phyloP scores from a whole-genome alignment of 2,888 invertebrate species.

The Hypena proboscidalis region DNA sequence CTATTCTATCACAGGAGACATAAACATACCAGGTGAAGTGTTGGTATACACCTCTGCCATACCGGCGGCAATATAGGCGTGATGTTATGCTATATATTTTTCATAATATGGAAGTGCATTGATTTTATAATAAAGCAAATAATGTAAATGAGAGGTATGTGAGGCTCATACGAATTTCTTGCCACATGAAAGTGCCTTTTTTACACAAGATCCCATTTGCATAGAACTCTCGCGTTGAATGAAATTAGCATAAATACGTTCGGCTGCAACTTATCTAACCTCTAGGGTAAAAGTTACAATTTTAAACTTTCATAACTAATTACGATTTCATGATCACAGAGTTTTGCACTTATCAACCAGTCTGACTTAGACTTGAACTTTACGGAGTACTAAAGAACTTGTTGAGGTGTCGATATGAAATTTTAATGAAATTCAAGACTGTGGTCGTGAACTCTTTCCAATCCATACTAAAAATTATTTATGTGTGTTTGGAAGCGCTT shows the following conservation, averaged over 20 bases:
- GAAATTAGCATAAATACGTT: constrained; percentile 55
- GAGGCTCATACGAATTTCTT: not conserved
- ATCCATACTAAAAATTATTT: too few species aligned
- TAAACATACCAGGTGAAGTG: too few species aligned
- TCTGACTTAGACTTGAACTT: constrained; percentile 12
- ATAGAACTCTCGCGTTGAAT: constrained; percentile 54
- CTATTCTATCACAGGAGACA: too few species aligned
- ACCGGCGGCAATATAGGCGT: too few species aligned
- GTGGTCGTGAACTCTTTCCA: too few species aligned
- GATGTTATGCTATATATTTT: too few species aligned
- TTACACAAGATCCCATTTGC: constrained; percentile 14
- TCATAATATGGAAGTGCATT: too few species aligned
- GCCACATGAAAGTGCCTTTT: not conserved
- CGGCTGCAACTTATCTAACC: constrained; percentile 44
- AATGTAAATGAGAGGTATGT: too few species aligned
- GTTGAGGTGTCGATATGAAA: not conserved
- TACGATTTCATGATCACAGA: constrained; percentile 40
- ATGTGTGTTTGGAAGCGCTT: too few species aligned
- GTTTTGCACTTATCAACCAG: constrained; percentile 25
- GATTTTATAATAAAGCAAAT: too few species aligned
- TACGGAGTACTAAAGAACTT: not conserved
- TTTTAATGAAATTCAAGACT: not conserved
- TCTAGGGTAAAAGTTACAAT: constrained; percentile 32
- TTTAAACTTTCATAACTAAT: constrained; percentile 37
- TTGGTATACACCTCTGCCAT: too few species aligned